These are phyloP conservation scores for Chironomus riparius DNA, from an alignment of 2,888 invertebrate genomes.

Conservation along the genomic window DNA sequence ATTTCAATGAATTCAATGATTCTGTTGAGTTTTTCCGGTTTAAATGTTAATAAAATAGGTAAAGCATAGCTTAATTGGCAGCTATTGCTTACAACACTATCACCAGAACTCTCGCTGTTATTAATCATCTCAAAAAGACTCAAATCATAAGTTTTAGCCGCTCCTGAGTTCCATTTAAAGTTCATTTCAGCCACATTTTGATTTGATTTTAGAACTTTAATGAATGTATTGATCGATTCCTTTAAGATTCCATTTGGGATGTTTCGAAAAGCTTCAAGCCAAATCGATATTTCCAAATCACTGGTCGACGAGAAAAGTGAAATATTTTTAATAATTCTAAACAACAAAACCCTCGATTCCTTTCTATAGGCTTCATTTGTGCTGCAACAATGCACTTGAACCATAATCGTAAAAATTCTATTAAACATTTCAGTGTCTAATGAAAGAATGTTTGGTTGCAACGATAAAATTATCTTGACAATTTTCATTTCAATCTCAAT, in stretches of 20 bases:
- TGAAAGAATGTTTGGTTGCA: conserved; percentile 47
- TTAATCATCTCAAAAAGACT: neutral
- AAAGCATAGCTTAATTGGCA: neutral
- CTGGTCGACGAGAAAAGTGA: conserved; percentile 55
- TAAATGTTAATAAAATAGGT: neutral
- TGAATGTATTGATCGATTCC: neutral
- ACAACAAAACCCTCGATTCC: conserved; percentile 49
- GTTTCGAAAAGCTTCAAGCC: conserved; percentile 47
- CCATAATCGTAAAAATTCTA: conserved; percentile 48
- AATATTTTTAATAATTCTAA: conserved; percentile 51
- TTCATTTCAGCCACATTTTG: conserved; percentile 13
- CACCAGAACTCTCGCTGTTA: neutral
- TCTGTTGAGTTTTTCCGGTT: conserved; percentile 7
- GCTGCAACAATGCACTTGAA: conserved; percentile 43
- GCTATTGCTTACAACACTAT: neutral
- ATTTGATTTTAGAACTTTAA: neutral
- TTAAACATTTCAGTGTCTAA: conserved; percentile 47
- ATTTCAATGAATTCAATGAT: conserved; percentile 15
- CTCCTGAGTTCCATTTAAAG: neutral
- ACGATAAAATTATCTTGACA: conserved; percentile 37
- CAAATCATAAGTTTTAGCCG: neutral
- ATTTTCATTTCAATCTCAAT: conserved; percentile 33
- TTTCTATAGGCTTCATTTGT: conserved; percentile 31
- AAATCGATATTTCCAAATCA: conserved; percentile 55
- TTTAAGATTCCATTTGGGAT: conserved; percentile 29